phyloP scores from a whole-genome alignment of 1,140 invertebrate genomes.

The Mercenaria mercenaria region DNA sequence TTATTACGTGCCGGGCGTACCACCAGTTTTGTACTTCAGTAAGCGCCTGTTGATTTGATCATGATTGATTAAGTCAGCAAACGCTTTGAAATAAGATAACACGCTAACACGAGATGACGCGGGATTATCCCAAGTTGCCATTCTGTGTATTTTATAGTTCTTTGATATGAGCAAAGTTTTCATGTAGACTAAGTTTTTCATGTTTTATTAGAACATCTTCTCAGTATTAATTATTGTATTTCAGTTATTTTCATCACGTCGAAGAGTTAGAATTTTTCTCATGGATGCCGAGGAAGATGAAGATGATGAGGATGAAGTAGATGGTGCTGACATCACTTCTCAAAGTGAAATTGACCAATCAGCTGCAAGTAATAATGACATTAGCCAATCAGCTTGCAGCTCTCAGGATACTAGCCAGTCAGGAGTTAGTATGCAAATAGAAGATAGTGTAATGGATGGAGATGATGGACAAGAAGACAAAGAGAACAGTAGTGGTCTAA shows the following conservation, averaged over 20 bases:
- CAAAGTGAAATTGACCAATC: constrained; percentile 66
- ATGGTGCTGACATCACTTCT: constrained; percentile 71
- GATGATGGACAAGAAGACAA: constrained; percentile 73
- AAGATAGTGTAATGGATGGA: constrained; percentile 66
- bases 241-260: constrained; percentile 90
- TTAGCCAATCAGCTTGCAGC: constrained; percentile 63
- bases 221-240: too few species aligned
- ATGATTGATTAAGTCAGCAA: too few species aligned
- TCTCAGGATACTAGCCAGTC: constrained; percentile 69
- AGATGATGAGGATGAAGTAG: constrained; percentile 89
- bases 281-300: constrained; percentile 96
- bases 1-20: too few species aligned
- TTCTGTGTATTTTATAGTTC: too few species aligned
- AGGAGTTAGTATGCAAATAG: constrained; percentile 69
- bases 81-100: too few species aligned
- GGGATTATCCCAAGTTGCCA: too few species aligned
- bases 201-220: too few species aligned
- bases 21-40: too few species aligned
- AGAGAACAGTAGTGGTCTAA: constrained; percentile 87
- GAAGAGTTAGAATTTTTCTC: constrained; percentile 94
- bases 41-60: too few species aligned
- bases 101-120: too few species aligned
- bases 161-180: too few species aligned
- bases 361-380: constrained; percentile 50
- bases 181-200: too few species aligned